phyloP scores from a whole-genome alignment of 2,797 vertebrate genomes.

The Coregonus ussuriensis region DNA sequence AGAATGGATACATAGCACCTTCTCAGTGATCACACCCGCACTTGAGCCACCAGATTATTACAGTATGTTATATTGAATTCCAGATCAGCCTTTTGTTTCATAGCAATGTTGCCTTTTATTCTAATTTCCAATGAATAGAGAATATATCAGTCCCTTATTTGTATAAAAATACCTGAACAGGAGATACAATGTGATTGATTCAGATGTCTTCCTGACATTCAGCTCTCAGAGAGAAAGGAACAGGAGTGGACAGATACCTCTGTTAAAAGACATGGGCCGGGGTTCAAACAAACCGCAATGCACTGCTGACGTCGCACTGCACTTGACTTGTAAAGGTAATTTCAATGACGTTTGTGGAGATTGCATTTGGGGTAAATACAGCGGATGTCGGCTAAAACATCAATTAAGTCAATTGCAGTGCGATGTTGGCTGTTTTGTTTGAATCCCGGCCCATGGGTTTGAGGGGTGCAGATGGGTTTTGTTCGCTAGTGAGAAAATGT shows the following conservation, averaged over 20 bases:
- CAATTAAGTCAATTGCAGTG: not conserved
- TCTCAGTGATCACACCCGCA: no score
- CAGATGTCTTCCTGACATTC: slow-evolving; percentile 85
- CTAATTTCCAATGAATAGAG: slow-evolving; percentile 95
- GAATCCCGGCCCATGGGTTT: not conserved
- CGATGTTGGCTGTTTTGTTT: not conserved
- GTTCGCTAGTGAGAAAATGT: not conserved
- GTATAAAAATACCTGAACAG: slow-evolving; percentile 99
- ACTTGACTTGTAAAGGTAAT: not conserved
- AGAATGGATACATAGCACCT: no score
- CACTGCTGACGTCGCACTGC: not conserved
- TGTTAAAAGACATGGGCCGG: no score
- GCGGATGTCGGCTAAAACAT: not conserved
- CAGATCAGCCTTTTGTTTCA: slow-evolving; percentile 66
- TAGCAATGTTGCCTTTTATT: slow-evolving; percentile 96
- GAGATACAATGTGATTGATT: slow-evolving; percentile 87
- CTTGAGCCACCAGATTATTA: no score
- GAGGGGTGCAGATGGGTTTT: not conserved
- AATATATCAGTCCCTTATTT: slow-evolving; percentile 97
- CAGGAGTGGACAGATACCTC: not conserved
- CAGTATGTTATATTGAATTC: not conserved
- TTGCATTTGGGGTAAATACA: not conserved
- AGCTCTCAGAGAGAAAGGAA: slow-evolving; percentile 28
- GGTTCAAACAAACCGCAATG: not conserved
- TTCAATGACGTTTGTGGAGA: not conserved